phyloP scores from a whole-genome alignment of 1,140 invertebrate genomes.

The Diuraphis noxia region DNA sequence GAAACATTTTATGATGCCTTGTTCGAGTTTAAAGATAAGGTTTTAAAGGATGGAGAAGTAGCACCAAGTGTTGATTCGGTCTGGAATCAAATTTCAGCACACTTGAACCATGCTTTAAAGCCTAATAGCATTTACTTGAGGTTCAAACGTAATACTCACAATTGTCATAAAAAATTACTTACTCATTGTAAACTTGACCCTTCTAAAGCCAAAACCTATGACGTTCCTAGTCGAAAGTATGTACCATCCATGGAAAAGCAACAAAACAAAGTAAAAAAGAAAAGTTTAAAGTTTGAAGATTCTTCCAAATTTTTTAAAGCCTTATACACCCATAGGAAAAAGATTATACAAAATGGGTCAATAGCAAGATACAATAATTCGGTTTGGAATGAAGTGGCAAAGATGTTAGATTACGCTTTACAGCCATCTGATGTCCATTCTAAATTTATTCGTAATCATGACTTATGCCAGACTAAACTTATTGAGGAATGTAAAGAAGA shows the following conservation, averaged over 20 bases:
- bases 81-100: slow-evolving; percentile 37
- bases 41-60: slow-evolving; percentile 17
- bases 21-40: slow-evolving; percentile 34
- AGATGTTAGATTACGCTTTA: slow-evolving; percentile 46
- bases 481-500: slow-evolving; percentile 46
- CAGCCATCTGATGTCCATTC: slow-evolving; percentile 35
- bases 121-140: slow-evolving; percentile 46
- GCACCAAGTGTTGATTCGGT: slow-evolving; percentile 28
- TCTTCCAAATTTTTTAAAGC: slow-evolving; percentile 46
- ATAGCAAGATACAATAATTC: slow-evolving; percentile 44
- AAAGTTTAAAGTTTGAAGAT: slow-evolving; percentile 41
- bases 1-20: slow-evolving; percentile 42
- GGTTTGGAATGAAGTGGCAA: slow-evolving; percentile 39
- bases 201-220: background rate
- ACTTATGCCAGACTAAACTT: slow-evolving; percentile 45
- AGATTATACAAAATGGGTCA: slow-evolving; percentile 34
- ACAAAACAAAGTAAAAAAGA: slow-evolving; percentile 31
- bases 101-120: slow-evolving; percentile 38
- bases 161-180: slow-evolving; percentile 34
- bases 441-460: slow-evolving; percentile 47
- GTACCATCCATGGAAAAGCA: background rate
- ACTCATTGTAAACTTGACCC: slow-evolving; percentile 32
- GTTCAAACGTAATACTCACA: slow-evolving; percentile 35
- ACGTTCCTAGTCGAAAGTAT: slow-evolving; percentile 16
- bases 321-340: slow-evolving; percentile 18